Conservation (phyloP, 2,888 invertebrate species). For the Odiellus spinosus region DNA sequence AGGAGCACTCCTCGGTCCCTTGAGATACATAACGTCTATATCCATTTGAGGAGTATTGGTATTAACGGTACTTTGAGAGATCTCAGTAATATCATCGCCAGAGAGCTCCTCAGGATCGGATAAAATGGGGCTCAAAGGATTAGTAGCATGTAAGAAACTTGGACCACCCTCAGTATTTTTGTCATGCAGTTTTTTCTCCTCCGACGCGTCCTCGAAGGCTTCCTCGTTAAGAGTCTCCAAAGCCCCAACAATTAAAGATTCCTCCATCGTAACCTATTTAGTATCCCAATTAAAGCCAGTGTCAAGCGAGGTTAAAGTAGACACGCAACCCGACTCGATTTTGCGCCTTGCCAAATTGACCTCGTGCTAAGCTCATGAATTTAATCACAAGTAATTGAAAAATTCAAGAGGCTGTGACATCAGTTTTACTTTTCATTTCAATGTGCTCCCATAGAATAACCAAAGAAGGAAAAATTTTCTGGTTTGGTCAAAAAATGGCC, state of each 20-base stretch:
- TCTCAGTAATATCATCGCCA: constrained; percentile 5
- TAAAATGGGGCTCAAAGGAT: constrained; percentile 24
- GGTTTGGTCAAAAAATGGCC: no score
- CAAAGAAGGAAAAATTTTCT: no score
- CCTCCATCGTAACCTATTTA: constrained; percentile 70
- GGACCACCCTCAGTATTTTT: not conserved
- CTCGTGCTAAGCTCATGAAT: not conserved
- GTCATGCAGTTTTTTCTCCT: constrained; percentile 25
- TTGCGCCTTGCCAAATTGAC: not conserved
- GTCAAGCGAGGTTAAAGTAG: no score
- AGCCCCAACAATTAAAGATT: constrained; percentile 87
- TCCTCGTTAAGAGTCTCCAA: constrained; percentile 82
- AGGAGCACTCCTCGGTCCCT: constrained; percentile 11
- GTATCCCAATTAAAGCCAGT: not conserved
- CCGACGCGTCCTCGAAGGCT: constrained; percentile 75
- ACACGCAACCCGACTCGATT: no score
- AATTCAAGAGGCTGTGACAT: no score
- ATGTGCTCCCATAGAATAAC: no score
- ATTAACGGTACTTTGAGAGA: constrained; percentile 7
- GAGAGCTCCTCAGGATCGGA: constrained; percentile 23
- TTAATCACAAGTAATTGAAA: not conserved
- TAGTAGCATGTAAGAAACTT: constrained; percentile 1
- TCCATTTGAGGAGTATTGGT: constrained; percentile 9
- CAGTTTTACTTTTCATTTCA: no score
- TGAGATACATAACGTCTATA: constrained; percentile 11